phyloP scores from a whole-genome alignment of 1,140 invertebrate species.

The Asobara japonica region DNA sequence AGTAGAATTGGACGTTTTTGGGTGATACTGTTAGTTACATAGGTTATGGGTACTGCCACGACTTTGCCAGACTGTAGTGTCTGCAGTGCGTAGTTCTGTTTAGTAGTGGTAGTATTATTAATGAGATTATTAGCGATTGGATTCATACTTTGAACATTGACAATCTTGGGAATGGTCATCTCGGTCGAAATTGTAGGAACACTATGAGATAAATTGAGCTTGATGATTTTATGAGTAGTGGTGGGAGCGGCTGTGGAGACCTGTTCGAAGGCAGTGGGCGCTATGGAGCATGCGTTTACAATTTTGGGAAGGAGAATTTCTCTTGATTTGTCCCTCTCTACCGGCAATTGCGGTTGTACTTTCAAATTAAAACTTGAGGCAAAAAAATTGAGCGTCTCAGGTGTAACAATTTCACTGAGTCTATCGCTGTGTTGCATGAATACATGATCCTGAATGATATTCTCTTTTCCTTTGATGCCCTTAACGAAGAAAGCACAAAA shows the following conservation, averaged over 20 bases:
- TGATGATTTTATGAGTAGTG: neutral
- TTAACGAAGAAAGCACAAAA: conserved; percentile 44
- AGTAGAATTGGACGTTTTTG: neutral
- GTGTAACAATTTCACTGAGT: conserved; percentile 41
- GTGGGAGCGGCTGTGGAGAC: neutral
- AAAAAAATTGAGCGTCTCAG: conserved; percentile 38
- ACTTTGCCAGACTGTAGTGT: neutral
- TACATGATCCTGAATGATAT: conserved; percentile 46
- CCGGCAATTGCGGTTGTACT: neutral
- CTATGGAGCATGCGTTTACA: conserved; percentile 49
- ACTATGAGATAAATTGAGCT: neutral
- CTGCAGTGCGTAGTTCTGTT: too few relatives aligned
- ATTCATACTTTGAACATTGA: neutral
- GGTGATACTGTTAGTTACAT: neutral
- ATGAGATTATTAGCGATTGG: neutral
- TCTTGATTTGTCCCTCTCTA: too few relatives aligned
- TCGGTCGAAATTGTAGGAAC: neutral
- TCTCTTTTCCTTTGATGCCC: conserved; percentile 35
- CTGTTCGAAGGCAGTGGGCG: conserved; percentile 48
- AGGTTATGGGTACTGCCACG: neutral
- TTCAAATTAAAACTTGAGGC: neutral
- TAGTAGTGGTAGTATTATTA: too few relatives aligned
- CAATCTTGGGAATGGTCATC: neutral
- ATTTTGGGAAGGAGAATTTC: conserved; percentile 47
- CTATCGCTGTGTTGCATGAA: conserved; percentile 39